Conservation (phyloP, 1,140 invertebrate genomes). For the Elysia chlorotica region DNA sequence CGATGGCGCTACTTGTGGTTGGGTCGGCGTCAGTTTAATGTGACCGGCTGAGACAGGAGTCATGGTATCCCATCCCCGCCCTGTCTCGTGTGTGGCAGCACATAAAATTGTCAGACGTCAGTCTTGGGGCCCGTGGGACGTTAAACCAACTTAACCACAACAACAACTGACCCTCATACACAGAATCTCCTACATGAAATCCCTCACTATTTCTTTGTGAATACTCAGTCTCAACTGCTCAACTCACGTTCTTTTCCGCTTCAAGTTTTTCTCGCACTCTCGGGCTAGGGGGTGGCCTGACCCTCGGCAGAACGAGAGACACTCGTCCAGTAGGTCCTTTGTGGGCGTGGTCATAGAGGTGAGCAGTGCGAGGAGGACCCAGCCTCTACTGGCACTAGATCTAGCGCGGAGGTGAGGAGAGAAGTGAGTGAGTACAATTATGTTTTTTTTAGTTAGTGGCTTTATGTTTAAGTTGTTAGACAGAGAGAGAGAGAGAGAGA, state of each 20-base stretch:
- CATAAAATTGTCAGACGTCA: no score
- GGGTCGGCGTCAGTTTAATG: no score
- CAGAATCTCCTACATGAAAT: no score
- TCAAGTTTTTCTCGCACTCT: constrained; percentile 36
- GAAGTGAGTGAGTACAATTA: not conserved
- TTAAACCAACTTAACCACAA: no score
- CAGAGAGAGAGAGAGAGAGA: not conserved
- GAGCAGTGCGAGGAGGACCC: constrained; percentile 41
- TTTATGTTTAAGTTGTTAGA: not conserved
- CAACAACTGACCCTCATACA: no score
- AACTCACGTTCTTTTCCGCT: constrained; percentile 39
- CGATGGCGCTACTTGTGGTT: no score
- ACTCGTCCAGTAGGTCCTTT: constrained; percentile 41
- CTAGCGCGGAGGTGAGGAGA: constrained; percentile 20
- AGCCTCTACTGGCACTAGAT: constrained; percentile 43
- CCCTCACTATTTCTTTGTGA: no score
- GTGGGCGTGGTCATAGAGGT: constrained; percentile 35
- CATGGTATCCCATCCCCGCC: no score
- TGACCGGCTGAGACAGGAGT: no score
- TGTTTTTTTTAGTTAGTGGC: not conserved
- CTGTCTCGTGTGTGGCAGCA: no score
- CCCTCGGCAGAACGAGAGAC: constrained; percentile 37
- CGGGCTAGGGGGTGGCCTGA: constrained; percentile 36
- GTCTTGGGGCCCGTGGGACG: no score
- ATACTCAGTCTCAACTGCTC: no score